Percentiles rank a stretch among this genome's conserved stretches.
Conservation (phyloP, 2,113 vertebrate genomes). For the Ciconia maguari region DNA sequence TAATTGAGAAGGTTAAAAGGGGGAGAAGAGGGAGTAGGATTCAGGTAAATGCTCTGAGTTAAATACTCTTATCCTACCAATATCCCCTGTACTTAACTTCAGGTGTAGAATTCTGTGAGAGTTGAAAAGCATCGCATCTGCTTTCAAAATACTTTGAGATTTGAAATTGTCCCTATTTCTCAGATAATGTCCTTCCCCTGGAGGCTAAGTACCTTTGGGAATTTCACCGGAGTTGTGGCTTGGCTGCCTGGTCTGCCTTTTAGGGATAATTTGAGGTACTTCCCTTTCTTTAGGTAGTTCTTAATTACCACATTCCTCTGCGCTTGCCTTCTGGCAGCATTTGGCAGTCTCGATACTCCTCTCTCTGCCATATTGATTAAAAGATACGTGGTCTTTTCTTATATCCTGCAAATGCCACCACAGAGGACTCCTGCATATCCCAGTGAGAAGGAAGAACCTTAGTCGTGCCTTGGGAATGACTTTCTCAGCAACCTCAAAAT, state of each 20-base stretch:
- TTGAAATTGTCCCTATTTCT: background rate
- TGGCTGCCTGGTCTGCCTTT: background rate
- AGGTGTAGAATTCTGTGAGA: background rate
- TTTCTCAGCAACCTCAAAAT: background rate
- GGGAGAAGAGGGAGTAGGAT: background rate
- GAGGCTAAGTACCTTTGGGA: background rate
- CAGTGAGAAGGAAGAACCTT: background rate
- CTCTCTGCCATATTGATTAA: background rate
- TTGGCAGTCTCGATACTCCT: background rate
- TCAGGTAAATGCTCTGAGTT: background rate
- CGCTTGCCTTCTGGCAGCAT: background rate
- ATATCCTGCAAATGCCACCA: background rate
- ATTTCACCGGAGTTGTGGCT: background rate
- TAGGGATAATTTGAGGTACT: no score
- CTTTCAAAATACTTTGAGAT: background rate
- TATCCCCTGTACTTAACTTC: background rate
- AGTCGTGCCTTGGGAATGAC: rapidly evolving
- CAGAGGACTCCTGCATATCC: rapidly evolving
- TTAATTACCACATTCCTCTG: background rate
- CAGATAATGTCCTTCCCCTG: background rate
- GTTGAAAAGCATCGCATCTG: background rate
- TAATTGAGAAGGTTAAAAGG: background rate
- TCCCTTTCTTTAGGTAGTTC: no score
- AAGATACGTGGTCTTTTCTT: background rate
- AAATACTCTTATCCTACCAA: background rate